Evolutionary conservation across 2,113 vertebrate genomes (phyloP), one percentile per base, ranked within the genome.

Genomic region (Tetraodon nigroviridis): DNA sequence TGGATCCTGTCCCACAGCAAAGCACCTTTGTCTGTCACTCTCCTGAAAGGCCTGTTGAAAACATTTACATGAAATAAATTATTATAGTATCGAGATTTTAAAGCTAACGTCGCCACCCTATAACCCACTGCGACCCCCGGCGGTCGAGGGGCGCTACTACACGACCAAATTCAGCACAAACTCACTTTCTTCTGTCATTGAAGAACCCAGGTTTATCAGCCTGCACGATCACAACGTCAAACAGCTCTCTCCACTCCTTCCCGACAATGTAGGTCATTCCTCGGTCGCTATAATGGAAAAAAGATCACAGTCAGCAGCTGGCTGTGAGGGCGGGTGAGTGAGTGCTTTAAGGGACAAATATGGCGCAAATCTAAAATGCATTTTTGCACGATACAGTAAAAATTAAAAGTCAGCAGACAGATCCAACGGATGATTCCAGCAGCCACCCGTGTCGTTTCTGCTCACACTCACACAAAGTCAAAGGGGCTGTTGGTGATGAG

Each of bases 401-500:
- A 52, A 63, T 67, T 64, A 65, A 68, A 64, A 29, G 51, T 57
- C 21, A 52, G 55, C 40, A 40, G 45, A 16, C 1, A 8, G 18
- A 58, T 20, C 10, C 54, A 64, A 76, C 62, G 56, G 73, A 62
- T 70, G 7, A 18, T 2, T 4, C 20, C 22, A 50, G 54, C 52
- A 72, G 53, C 58, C 22, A 45, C 41, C 22, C 42, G 62, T 51
- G 49, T 49, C 55, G 24, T n/a, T 48, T 56, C 63, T 65, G 24
- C 37, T 64, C 22, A 42, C 27, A 91, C 97, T 94, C 84, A 99
- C 97, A 99, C 97, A 58, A 99, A 99, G 85, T 97, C 96, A 62
- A 95, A 94, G 18, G 97, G 97, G 85, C 97, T 99, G 40, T 99
- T 99, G 70, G 97, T 99, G 75, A 99, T 95, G 52, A 99, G 94